Conservation (phyloP, 2,888 invertebrate genomes). For the Eubasilissa splendida region DNA sequence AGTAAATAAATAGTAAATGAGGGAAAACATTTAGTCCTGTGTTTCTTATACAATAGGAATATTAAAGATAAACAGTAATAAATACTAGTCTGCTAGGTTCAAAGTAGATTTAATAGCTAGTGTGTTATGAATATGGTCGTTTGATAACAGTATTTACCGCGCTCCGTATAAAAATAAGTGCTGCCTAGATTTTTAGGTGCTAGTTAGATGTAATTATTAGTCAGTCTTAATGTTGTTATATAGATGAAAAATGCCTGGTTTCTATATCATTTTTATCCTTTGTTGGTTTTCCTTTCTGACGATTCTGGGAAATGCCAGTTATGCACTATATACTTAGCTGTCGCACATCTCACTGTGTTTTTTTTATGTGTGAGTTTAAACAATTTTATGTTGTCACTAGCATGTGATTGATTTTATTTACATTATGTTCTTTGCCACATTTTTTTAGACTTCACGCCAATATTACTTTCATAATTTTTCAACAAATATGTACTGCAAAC, state of each 20-base stretch:
- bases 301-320: too few relatives aligned
- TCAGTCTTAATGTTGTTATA: slow-evolving; percentile 55
- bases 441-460: too few relatives aligned
- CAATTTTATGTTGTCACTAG: too few relatives aligned
- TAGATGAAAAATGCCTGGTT: slow-evolving; percentile 40
- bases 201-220: slow-evolving; percentile 34
- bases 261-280: neutral
- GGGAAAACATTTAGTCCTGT: slow-evolving; percentile 36
- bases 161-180: slow-evolving; percentile 38
- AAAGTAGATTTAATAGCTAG: slow-evolving; percentile 14
- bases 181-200: slow-evolving; percentile 39
- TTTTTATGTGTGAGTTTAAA: too few relatives aligned
- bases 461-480: neutral
- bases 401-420: too few relatives aligned
- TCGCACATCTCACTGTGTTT: too few relatives aligned
- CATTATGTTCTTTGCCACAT: too few relatives aligned
- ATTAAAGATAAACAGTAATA: neutral
- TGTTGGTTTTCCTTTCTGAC: neutral
- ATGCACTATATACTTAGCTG: too few relatives aligned
- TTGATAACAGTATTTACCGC: slow-evolving; percentile 28
- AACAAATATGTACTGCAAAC: too few relatives aligned
- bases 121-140: slow-evolving; percentile 10
- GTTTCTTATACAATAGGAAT: slow-evolving; percentile 23
- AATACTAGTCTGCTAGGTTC: slow-evolving; percentile 39
- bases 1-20: slow-evolving; percentile 1